Evolutionary conservation across 2,888 invertebrate genomes (phyloP), one percentile per base, ranked within the genome.

Genomic region (Ommatoiulus sabulosus): DNA sequence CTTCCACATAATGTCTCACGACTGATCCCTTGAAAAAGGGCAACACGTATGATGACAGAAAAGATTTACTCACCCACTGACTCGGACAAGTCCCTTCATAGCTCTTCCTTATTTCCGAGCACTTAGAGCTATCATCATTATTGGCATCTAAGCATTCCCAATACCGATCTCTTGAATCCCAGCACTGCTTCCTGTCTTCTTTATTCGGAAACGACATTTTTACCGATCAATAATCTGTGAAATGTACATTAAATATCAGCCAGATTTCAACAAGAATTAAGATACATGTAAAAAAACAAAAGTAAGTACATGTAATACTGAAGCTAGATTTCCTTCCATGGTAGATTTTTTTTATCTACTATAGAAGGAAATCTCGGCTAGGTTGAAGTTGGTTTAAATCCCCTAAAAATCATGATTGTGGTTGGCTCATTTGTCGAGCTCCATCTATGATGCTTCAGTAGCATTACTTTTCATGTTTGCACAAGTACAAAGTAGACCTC

Each of bases 131-230:
- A 90, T 94, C 94, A 90, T 94, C 93, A 57, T 91, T 91, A 89
- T 92, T 92, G 20, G 91, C 91, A 92, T 97, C 96, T 91, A 98
- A 94, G 93, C 98, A 98, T 91, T 96, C 95, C 97, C 98, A 98
- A 93, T 96, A 97, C 88, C 94, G 94, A 93, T 98, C 98, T 91
- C 97, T 95, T 90, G 96, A 94, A 90, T 94, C 94, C 97, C 98
- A 98, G 93, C 98, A 98, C 91, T 94, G 94, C 92, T 95, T 94
- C 91, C 97, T 95, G 92, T 96, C 95, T 91, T 95, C 95, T 94
- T 95, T 97, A 91, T 94, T 95, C 89, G 96, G 96, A 93, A 96
- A 97, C 44, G 90, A 88, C 90, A 90, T 90, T 17, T 85, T 87
- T 7, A 44, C 57, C 24, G 24, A 63, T 46, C 20, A 44, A 87